Conservation (phyloP, 2,888 invertebrate species). For the Xestia ashworthii region DNA sequence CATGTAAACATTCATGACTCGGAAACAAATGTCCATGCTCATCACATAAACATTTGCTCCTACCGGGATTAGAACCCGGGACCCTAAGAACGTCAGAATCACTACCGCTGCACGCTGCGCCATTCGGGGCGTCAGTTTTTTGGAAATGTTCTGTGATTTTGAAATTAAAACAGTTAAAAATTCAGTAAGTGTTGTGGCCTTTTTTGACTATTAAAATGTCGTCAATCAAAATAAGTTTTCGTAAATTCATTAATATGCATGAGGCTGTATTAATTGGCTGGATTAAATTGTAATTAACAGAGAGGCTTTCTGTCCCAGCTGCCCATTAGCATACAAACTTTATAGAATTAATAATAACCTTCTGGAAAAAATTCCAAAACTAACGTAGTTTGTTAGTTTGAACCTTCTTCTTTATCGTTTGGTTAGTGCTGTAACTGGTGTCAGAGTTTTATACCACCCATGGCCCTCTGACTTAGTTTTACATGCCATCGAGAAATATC, state of each 20-base stretch:
- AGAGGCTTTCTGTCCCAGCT: not conserved
- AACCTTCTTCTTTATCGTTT: no score
- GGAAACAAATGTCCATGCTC: no score
- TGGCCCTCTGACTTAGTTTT: no score
- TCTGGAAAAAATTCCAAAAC: not conserved
- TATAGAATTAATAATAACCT: not conserved
- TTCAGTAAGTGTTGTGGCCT: not conserved
- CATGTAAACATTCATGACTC: no score
- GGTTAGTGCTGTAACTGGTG: no score
- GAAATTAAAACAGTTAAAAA: not conserved
- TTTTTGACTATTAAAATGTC: slow-evolving; percentile 4
- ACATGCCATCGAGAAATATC: no score
- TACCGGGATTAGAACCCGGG: no score
- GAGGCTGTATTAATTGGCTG: slow-evolving; percentile 3
- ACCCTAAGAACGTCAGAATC: no score
- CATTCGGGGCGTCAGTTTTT: no score
- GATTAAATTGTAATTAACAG: not conserved
- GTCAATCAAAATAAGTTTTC: not conserved
- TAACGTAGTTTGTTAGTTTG: not conserved
- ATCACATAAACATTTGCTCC: no score
- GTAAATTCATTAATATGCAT: slow-evolving; percentile 9
- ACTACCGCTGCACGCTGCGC: no score
- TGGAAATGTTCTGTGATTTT: not conserved
- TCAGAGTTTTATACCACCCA: no score
- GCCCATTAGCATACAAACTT: not conserved